Evolutionary conservation across 2,888 invertebrate species (phyloP).

Genomic region (Scelioninae gen. 1): DNA sequence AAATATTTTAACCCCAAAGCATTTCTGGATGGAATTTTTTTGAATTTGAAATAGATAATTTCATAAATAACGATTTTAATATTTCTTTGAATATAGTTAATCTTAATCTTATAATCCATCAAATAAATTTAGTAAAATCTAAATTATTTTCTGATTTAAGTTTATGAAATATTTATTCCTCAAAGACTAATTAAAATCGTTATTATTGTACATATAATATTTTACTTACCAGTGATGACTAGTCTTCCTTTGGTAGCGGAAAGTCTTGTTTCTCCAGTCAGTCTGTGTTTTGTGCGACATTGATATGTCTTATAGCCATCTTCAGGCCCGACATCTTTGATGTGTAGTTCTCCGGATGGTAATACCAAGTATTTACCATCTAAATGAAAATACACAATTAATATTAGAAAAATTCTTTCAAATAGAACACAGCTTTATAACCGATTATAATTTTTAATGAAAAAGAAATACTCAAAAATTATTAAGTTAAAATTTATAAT

Average conservation of each 20-base stretch:
- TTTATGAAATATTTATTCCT: no score
- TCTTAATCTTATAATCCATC: no score
- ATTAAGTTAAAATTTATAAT: no score
- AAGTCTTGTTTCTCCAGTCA: slow-evolving; percentile 95
- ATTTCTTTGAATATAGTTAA: no score
- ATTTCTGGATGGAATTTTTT: slow-evolving; percentile 28
- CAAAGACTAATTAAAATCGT: slow-evolving; percentile 72
- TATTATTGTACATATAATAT: slow-evolving; percentile 66
- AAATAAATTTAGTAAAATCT: no score
- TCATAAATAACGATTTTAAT: slow-evolving; percentile 47
- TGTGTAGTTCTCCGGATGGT: slow-evolving; percentile 97
- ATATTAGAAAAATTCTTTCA: slow-evolving; percentile 18
- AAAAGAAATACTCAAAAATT: no score
- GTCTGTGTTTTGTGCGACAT: slow-evolving; percentile 95
- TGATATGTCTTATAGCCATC: slow-evolving; percentile 97
- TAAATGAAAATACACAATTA: slow-evolving; percentile 81
- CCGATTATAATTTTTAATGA: slow-evolving; percentile 12
- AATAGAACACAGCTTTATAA: slow-evolving; percentile 35
- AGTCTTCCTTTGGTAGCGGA: slow-evolving; percentile 97
- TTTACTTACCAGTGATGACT: slow-evolving; percentile 96
- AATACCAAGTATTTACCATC: slow-evolving; percentile 98
- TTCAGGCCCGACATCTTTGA: slow-evolving; percentile 96
- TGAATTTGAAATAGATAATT: not conserved
- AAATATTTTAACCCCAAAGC: slow-evolving; percentile 14
- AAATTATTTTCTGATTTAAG: no score